Percentiles rank a stretch among this genome's conserved stretches.
phyloP scores from a whole-genome alignment of 2,113 vertebrate genomes.

The Sceloporus tristichus region DNA sequence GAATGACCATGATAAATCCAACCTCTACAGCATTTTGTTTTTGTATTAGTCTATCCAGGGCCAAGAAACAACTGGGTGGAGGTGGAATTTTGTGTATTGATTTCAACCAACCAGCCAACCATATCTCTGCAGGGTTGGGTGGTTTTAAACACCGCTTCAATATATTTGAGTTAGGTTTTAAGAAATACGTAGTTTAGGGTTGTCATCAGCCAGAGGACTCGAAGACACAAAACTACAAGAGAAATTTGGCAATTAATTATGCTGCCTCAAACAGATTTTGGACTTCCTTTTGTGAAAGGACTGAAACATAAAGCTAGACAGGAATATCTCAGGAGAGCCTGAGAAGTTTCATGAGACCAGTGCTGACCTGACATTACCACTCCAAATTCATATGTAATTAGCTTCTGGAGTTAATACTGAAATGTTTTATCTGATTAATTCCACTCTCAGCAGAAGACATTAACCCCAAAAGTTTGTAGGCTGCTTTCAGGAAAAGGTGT shows the following conservation, averaged over 20 bases:
- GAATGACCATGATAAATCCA: too few species aligned
- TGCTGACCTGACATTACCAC: background rate
- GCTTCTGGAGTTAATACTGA: slow-evolving; percentile 2
- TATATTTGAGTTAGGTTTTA: background rate
- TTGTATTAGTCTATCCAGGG: too few species aligned
- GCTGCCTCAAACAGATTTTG: background rate
- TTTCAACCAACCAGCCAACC: too few species aligned
- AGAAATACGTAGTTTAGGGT: too few species aligned
- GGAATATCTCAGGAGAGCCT: background rate
- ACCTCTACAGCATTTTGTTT: too few species aligned
- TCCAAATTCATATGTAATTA: background rate
- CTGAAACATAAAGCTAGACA: background rate
- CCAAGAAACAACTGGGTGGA: too few species aligned
- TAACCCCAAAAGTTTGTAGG: slow-evolving; percentile 25
- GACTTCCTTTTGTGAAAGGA: background rate
- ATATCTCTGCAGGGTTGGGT: too few species aligned
- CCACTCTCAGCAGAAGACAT: background rate
- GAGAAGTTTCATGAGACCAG: slow-evolving; percentile 9
- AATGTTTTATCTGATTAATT: slow-evolving; percentile 31
- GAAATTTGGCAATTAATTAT: background rate
- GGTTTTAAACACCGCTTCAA: background rate
- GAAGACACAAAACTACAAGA: background rate
- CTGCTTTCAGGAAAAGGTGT: slow-evolving; percentile 9
- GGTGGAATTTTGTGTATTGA: too few species aligned
- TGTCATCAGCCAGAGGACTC: too few species aligned